phyloP scores from a whole-genome alignment of 2,113 vertebrate genomes.

The Thinocorus orbignyianus region DNA sequence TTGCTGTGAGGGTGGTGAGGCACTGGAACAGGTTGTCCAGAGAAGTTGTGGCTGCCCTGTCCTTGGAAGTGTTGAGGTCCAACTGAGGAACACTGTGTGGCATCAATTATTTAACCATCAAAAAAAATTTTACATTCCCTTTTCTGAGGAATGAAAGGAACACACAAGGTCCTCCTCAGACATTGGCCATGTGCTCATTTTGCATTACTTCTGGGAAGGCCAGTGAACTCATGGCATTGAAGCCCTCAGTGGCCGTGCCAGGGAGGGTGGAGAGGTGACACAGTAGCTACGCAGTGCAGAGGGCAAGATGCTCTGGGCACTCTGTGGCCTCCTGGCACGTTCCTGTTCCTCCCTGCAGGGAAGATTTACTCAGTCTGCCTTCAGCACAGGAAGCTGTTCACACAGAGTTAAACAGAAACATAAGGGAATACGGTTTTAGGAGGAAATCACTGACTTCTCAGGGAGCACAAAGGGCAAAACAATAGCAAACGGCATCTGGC shows the following conservation, averaged over 20 bases:
- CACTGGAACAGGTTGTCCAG: too few species aligned
- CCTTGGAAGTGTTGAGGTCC: too few species aligned
- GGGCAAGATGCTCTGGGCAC: background rate
- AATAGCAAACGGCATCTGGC: background rate
- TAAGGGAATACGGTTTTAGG: background rate
- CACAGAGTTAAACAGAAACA: background rate
- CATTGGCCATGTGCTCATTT: too few species aligned
- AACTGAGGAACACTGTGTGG: background rate
- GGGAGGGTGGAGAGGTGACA: rapidly evolving
- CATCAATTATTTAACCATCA: background rate
- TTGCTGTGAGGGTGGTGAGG: too few species aligned
- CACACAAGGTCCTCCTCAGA: too few species aligned
- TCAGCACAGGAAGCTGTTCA: background rate
- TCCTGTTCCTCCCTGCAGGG: background rate
- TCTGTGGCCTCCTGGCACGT: rapidly evolving
- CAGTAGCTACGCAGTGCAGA: background rate
- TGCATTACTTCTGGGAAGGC: background rate
- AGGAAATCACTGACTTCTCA: background rate
- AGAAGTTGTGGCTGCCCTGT: too few species aligned
- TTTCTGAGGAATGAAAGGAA: background rate
- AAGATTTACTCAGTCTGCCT: background rate
- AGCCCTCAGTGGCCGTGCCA: background rate
- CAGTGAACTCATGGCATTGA: background rate
- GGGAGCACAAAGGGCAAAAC: background rate
- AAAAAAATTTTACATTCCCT: background rate